Conservation (phyloP, 2,797 vertebrate species). For the Margarornis squamiger region DNA sequence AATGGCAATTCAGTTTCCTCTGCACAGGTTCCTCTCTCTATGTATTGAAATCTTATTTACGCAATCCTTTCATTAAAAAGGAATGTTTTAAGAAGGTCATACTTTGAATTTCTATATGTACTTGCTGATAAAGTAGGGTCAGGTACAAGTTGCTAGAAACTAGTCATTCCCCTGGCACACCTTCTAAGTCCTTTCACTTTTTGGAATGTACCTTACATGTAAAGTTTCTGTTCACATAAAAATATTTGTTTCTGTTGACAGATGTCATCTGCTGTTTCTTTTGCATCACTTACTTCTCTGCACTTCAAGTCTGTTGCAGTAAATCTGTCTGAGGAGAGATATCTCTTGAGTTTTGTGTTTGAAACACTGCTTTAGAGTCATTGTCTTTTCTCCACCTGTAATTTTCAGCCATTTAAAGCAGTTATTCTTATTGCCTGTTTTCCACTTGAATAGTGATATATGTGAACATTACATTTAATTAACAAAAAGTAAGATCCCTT, state of each 20-base stretch:
- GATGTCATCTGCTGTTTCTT: constrained; percentile 1
- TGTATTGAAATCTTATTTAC: not conserved
- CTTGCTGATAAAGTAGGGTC: not conserved
- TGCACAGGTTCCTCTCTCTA: not conserved
- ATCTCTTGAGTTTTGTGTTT: not conserved
- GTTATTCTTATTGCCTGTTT: not conserved
- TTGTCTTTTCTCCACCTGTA: not conserved
- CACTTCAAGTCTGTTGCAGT: not conserved
- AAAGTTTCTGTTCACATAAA: not conserved
- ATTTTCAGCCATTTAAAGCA: not conserved
- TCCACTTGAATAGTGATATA: not conserved
- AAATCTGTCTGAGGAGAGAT: not conserved
- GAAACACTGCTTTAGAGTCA: not conserved
- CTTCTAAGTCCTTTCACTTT: not conserved
- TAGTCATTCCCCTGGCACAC: not conserved
- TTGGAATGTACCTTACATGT: not conserved
- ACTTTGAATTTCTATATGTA: not conserved
- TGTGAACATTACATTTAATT: constrained; percentile 20
- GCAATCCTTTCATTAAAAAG: not conserved
- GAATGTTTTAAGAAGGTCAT: not conserved
- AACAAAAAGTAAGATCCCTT: not conserved
- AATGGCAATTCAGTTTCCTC: not conserved
- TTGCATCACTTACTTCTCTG: not conserved
- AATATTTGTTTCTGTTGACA: constrained; percentile 18
- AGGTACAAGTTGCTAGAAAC: not conserved